A percentile compares a stretch with the other conserved stretches of the same genome.
phyloP scores from a whole-genome alignment of 1,140 invertebrate genomes.

The Eumaeus atala region DNA sequence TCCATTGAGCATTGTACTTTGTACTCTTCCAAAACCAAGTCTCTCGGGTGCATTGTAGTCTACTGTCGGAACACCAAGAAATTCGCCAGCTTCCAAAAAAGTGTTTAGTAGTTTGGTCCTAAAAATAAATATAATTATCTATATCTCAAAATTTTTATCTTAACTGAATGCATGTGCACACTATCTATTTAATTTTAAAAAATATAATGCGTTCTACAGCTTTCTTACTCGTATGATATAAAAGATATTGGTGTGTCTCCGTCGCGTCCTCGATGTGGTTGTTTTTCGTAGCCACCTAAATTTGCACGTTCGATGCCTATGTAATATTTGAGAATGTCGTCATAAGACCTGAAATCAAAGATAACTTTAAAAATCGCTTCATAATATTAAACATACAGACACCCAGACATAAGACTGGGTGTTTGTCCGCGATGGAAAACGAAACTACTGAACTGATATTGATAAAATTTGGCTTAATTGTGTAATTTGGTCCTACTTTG shows the following conservation, averaged over 20 bases:
- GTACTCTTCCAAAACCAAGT: slow-evolving; percentile 77
- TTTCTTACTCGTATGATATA: slow-evolving; percentile 67
- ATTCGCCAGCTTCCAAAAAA: slow-evolving; percentile 74
- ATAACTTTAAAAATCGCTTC: too few species aligned
- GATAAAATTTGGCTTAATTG: too few species aligned
- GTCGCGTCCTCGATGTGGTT: slow-evolving; percentile 72
- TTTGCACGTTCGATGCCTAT: slow-evolving; percentile 71
- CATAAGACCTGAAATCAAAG: slow-evolving; percentile 75
- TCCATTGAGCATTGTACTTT: slow-evolving; percentile 76
- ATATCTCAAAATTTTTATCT: background rate
- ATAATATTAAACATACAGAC: too few species aligned
- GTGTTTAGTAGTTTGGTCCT: slow-evolving; percentile 67
- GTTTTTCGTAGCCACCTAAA: slow-evolving; percentile 67
- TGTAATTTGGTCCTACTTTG: too few species aligned
- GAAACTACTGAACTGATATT: too few species aligned
- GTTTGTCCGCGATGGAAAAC: too few species aligned
- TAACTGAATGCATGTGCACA: background rate
- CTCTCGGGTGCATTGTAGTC: slow-evolving; percentile 71
- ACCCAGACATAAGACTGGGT: too few species aligned
- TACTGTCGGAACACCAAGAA: slow-evolving; percentile 72
- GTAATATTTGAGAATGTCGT: slow-evolving; percentile 80
- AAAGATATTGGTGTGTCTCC: slow-evolving; percentile 74
- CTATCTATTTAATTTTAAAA: background rate
- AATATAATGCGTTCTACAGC: background rate
- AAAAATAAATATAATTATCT: slow-evolving; percentile 37